Evolutionary conservation across 2,888 invertebrate genomes (phyloP), one percentile per base, ranked within the genome.

Genomic region (Meteorus colon): DNA sequence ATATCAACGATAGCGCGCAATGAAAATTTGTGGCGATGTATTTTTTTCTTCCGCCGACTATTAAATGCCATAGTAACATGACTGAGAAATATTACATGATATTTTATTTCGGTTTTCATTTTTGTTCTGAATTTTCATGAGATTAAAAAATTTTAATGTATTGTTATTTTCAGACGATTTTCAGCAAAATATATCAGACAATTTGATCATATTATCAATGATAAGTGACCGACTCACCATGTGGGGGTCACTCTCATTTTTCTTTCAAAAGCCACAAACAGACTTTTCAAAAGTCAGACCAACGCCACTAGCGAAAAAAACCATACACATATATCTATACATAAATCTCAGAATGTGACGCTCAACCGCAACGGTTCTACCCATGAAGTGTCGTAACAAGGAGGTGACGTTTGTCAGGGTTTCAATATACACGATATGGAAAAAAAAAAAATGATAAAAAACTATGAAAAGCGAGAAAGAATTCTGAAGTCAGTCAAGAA

Each of bases 221-320:
- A 55, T n/a, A 59, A 55, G 31, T 70, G 69, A 70, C 55, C 59
- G 19, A 37, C 85, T 84, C 86, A 79, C 81, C 70, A 85, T 86
- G 87, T 86, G 87, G 86, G 87, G 87, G 86, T 85, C 79, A 80
- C 79, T 78, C 80, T 80, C 79, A 83, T 81, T 79, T 82, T 66
- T 74, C 81, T 77, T 77, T 80, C 81, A 82, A 84, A 85, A 83
- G 82, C 80, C 83, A 84, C 84, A 65, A 65, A 62, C 62, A 62
- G 24, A 65, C 34, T 81, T 84, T 83, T 82, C 81, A 78, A 81
- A 74, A 74, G 82, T 81, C 67, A 75, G 73, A 81, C 24, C 37
- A 66, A 4, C 1, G 45, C 19, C 4, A 10, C 19, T 16, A 8
- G 66, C 45, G 41, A 34, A 66, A 45, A 34, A 41, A 66, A 29